phyloP scores from a whole-genome alignment of 2,113 vertebrate species.

The Panthera uncia region DNA sequence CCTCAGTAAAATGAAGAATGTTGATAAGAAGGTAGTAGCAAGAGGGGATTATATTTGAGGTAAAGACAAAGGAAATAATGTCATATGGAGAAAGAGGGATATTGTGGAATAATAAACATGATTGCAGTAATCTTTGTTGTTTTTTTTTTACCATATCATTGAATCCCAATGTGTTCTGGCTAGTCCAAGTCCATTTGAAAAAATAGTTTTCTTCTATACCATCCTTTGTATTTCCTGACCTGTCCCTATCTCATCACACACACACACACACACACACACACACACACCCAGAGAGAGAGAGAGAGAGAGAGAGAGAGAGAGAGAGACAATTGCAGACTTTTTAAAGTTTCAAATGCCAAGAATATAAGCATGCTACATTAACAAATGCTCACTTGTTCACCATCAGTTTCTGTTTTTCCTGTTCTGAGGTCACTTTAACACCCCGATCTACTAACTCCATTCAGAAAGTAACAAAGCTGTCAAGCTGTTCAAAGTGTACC shows the following conservation, averaged over 20 bases:
- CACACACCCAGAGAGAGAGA: neutral
- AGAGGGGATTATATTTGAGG: neutral
- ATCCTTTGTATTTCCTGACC: neutral
- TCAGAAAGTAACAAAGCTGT: neutral
- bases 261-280: neutral
- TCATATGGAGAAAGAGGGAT: neutral
- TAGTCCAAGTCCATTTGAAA: neutral
- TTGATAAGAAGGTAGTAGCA: neutral
- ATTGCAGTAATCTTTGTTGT: neutral
- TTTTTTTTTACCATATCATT: slow-evolving; percentile 11
- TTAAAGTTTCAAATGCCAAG: neutral
- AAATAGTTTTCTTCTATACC: neutral
- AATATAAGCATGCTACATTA: neutral
- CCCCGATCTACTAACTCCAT: neutral
- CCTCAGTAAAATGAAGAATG: neutral
- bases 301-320: neutral
- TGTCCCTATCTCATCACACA: neutral
- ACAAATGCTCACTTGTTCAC: neutral
- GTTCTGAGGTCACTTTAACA: neutral
- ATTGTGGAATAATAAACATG: slow-evolving; percentile 6
- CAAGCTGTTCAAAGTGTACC: neutral
- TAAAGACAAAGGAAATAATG: slow-evolving; percentile 22
- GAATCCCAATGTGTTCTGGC: neutral
- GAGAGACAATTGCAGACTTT: neutral
- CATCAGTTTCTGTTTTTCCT: neutral